Evolutionary conservation across 2,888 invertebrate species (phyloP), one percentile per base, ranked within the genome.

Genomic region (Hirtodrosophila cameraria): DNA sequence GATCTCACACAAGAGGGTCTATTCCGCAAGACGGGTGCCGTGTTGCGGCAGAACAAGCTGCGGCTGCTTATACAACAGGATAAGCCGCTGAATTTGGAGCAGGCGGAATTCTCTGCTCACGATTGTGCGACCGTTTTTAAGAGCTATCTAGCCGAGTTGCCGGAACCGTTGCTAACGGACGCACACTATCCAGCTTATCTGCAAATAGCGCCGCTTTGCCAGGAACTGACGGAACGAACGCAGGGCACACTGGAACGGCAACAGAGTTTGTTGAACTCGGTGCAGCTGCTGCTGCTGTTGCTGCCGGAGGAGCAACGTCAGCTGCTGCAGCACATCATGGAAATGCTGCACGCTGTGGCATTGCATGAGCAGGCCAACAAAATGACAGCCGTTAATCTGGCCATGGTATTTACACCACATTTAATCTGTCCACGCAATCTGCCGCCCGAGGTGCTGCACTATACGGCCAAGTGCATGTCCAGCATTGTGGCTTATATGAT

Each of bases 81-180:
- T 1, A 92, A 93, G 15, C 92, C 92, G 1, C 90, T 97, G 13
- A 92, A 94, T 55, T 92, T 97, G 9, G 94, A 94, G 33, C 92
- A 93, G 36, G 93, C 94, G 27, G 93, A 93, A 12, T 98, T 95
- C 88, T 95, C 96, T 4, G 96, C 97, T 0, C 97, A 98, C 88
- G 98, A 98, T 89, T 97, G 97, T 92, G 97, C 98, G 0, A 96
- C 96, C 0, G 97, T 98, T 0, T 92, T 97, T 9, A 98, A 98
- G 90, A 94, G 94, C 3, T 96, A 96, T 88, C 91, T 98, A 1
- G 95, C 97, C 0, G 97, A 97, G 75, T 90, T 97, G 50, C 94
- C 97, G 0, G 97, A 98, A 88, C 97, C 98, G 0, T 90, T 98
- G 35, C 91, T 98, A 9, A 96, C 95, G 0, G 95, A 96, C 64